Base-by-base conservation (phyloP, 2,888 invertebrate genomes). In the Augiades crinisus region DNA sequence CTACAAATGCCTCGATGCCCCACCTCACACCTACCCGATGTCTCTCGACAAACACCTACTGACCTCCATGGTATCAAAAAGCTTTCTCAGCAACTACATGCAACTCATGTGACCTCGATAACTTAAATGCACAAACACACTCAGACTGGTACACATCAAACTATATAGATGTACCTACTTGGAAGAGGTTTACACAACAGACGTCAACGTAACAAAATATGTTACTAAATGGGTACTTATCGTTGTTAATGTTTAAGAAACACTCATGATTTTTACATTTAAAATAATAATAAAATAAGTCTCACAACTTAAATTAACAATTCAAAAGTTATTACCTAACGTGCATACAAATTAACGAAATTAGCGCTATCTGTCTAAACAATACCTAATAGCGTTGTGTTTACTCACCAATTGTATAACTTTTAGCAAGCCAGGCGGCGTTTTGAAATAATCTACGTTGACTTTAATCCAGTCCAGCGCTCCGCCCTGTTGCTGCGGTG, bases 351-450 rank as follows among this genome's bases (percentile, higher is more conserved):
- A 27, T 40, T 22, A 33, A 40, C 41, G 17, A 16, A 47, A 37
- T 47, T 33, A 47, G 22, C 31, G 17, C 24, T 10, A 2, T 19
- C 13, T 2, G n/a, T 38, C 30, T 34, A 24, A 49, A 44, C 31
- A 31, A 34, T 24, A n/a, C 24, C 12, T 16, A 24, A 27, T 6
- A 22, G 2, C 33, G 12, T 14, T 19, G 19, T 30, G 19, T 30
- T 19, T 46, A 63, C 95, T 94, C 85, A 97, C 97, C 91, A 96
- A 83, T 90, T 97, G 92, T 13, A 93, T 88, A 58, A 97, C 81
- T 91, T 97, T 97, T 61, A 96, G 73, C 67, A 96, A 90, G 64
- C 97, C 97, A 49, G 96, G 95, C 69, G 94, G 90, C 37, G 95
- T 94, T 83, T 91, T 93, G 87, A 95, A 96, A 81, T 97, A 96